Evolutionary conservation across 2,888 invertebrate genomes (phyloP).

Genomic region (Ditylenchus weischeri): DNA sequence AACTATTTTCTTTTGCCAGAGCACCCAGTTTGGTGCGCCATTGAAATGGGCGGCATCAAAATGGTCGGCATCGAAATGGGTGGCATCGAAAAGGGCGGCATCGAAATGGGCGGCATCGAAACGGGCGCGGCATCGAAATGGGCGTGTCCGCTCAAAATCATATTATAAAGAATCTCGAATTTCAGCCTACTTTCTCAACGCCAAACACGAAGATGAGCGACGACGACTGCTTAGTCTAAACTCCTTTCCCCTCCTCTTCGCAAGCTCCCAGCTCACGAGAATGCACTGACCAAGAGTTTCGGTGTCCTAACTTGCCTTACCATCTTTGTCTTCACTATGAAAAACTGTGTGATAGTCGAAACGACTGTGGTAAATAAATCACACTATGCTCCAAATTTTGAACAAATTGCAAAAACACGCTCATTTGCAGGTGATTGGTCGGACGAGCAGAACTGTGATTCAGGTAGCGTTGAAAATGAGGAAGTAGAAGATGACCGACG

Average conservation of each 20-base stretch:
- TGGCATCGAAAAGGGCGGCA: too few species aligned
- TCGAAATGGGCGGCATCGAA: too few species aligned
- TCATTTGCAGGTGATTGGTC: constrained; percentile 69
- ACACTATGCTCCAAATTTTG: too few species aligned
- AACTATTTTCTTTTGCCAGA: too few species aligned
- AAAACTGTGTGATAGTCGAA: constrained; percentile 72
- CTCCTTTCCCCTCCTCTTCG: too few species aligned
- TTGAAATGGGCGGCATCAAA: too few species aligned
- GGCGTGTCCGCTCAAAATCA: too few species aligned
- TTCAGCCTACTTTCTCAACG: constrained; percentile 32
- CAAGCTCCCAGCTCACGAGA: constrained; percentile 12
- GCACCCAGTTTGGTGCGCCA: too few species aligned
- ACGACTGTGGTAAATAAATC: constrained; percentile 58
- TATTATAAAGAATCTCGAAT: not conserved
- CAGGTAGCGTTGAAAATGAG: not conserved
- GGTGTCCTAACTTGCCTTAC: constrained; percentile 28
- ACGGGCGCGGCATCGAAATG: too few species aligned
- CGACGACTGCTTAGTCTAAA: not conserved
- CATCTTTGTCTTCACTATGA: constrained; percentile 77
- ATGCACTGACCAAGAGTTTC: constrained; percentile 51
- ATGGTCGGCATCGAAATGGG: too few species aligned
- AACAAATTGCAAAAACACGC: too few species aligned
- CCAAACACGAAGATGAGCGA: constrained; percentile 20
- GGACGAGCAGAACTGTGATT: constrained; percentile 72
- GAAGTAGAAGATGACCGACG: constrained; percentile 8